Evolutionary conservation across 1,140 invertebrate species (phyloP), one percentile per base, ranked within the genome.

Genomic region (Paralvinella palmiformis): DNA sequence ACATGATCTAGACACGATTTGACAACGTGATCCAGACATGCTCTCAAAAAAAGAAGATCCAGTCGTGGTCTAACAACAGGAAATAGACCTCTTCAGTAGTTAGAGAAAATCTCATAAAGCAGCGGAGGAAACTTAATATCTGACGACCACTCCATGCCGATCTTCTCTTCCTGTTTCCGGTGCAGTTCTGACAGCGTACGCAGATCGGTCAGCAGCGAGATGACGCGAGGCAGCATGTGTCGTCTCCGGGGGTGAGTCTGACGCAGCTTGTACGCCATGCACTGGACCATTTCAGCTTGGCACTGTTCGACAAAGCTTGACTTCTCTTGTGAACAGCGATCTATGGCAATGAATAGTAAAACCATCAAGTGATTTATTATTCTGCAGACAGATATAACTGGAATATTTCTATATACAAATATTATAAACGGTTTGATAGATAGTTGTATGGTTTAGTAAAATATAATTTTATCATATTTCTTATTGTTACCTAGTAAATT

Each of bases 91-190:
- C 24, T 1, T 52, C 24, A 7, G 31, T n/a, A 29, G 48, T 3
- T n/a, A n/a, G 62, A 58, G 31, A 56, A 64, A 15, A 65, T 27
- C 36, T 65, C 63, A 15, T 53, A 59, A 17, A 65, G 35, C 3
- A 65, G 57, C 1, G 63, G 63, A 5, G 63, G 63, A 35, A 65
- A 35, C 31, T 59, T 48, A 24, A 65, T 35, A 29, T 65, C 50
- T 31, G 57, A 41, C 17, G 32, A 33, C 63, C 63, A 65, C 37
- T 52, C 58, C 44, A 53, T 60, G 17, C 37, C 36, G 22, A 65
- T 59, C 27, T 60, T 59, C 20, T 52, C 29, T 33, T 65, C 63
- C 45, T 59, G 57, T 17, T 32, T 37, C 22, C 44, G 44, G 55
- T 59, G 58, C 31, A 59, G 33, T 29, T 59, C 58, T 1, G 63